phyloP scores from a whole-genome alignment of 2,888 invertebrate species.

The Oasisia sp. region DNA sequence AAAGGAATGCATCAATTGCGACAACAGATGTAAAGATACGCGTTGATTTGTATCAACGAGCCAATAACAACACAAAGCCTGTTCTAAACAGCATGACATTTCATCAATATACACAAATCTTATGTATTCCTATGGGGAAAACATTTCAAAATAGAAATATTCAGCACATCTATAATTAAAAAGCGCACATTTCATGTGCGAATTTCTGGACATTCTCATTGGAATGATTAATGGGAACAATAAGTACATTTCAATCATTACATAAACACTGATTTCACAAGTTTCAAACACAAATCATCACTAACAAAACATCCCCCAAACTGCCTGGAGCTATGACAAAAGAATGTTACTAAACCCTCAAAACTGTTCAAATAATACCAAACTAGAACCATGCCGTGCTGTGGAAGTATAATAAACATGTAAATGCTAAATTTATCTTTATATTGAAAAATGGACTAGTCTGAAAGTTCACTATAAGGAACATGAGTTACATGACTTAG shows the following conservation, averaged over 20 bases:
- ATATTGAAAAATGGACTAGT: too few species aligned
- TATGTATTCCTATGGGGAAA: not conserved
- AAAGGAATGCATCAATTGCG: not conserved
- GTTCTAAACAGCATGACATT: not conserved
- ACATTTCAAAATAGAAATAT: constrained; percentile 1
- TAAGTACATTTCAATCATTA: not conserved
- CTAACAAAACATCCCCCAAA: not conserved
- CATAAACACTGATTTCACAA: not conserved
- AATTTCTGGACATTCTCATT: not conserved
- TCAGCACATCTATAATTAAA: not conserved
- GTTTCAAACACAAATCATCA: not conserved
- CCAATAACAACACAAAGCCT: not conserved
- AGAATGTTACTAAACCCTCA: not conserved
- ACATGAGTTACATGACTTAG: too few species aligned
- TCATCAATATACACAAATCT: not conserved
- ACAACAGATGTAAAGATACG: not conserved
- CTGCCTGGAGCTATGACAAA: not conserved
- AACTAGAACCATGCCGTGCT: not conserved
- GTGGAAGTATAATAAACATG: not conserved
- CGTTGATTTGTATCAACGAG: not conserved
- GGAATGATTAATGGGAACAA: not conserved
- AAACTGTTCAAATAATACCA: not conserved
- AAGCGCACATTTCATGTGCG: not conserved
- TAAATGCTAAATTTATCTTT: not conserved
- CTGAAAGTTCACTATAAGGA: too few species aligned